Percentiles rank a stretch among this genome's conserved stretches.
These are phyloP conservation scores for Notamacropus eugenii DNA, from an alignment of 2,797 vertebrate genomes.

Conservation along the genomic window DNA sequence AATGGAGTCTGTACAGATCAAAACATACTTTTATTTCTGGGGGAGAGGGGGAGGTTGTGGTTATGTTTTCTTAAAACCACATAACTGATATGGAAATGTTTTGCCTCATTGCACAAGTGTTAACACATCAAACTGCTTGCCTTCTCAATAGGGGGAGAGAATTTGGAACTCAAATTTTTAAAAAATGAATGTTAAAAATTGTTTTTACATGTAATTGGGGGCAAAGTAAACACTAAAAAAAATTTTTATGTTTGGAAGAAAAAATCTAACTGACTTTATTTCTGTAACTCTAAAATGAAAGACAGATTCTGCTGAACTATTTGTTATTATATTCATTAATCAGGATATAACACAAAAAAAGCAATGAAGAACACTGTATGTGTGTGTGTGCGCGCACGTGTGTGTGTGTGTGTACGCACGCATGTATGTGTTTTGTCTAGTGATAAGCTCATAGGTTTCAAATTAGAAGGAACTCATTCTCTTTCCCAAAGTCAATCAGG, in stretches of 20 bases:
- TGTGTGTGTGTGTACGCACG: neutral
- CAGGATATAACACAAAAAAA: neutral
- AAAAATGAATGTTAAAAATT: neutral
- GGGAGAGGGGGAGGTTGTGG: too few relatives aligned
- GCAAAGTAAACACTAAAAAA: neutral
- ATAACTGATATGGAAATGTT: neutral
- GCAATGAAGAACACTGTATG: neutral
- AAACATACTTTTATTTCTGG: neutral
- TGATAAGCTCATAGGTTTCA: neutral
- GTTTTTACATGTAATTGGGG: neutral
- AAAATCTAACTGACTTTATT: neutral
- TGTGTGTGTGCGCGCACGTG: neutral
- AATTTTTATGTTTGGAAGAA: neutral
- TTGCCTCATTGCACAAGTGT: neutral
- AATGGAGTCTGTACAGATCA: neutral
- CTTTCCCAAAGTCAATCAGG: neutral
- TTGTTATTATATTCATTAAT: neutral
- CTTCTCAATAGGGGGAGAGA: neutral
- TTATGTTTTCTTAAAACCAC: neutral
- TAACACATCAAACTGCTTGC: neutral
- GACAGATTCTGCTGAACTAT: neutral
- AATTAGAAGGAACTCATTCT: neutral
- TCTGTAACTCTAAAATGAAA: neutral
- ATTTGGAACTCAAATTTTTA: neutral
- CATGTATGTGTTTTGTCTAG: neutral